A percentile compares a stretch with the other conserved stretches of the same genome.
Evolutionary conservation across 2,888 invertebrate genomes (phyloP).

Genomic region (Drosophila suboccidentalis): DNA sequence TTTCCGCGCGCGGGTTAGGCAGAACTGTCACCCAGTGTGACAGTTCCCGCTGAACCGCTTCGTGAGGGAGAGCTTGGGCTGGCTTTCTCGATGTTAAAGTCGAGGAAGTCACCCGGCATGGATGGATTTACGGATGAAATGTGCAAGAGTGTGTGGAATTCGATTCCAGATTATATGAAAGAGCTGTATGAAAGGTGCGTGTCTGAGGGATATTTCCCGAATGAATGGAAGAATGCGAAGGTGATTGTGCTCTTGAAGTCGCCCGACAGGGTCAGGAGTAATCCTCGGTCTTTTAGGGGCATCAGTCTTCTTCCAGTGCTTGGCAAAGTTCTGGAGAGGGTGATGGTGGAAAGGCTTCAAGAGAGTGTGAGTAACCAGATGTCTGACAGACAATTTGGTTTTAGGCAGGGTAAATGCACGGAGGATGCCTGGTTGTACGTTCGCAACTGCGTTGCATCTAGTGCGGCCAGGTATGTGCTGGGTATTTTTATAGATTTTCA

Average conservation of each 20-base stretch:
- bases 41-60: background rate
- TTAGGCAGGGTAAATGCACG: constrained; percentile 11
- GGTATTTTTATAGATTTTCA: constrained; percentile 26
- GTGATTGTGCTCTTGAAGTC: constrained; percentile 40
- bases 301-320: constrained; percentile 47
- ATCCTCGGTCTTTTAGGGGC: constrained; percentile 43
- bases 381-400: constrained; percentile 21
- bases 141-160: constrained; percentile 10
- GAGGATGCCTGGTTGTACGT: constrained; percentile 19
- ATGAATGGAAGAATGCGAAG: constrained; percentile 3
- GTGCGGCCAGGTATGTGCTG: constrained; percentile 25
- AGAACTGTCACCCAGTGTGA: background rate
- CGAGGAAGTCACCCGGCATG: constrained; percentile 1
- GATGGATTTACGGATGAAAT: constrained; percentile 12
- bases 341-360: constrained; percentile 19
- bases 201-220: constrained; percentile 2
- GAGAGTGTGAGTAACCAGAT: constrained; percentile 14
- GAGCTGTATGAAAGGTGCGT: constrained; percentile 6
- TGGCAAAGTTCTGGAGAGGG: constrained; percentile 38
- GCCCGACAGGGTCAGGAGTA: constrained; percentile 36
- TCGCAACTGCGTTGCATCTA: constrained; percentile 12
- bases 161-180: constrained; percentile 11
- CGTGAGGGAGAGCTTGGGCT: too few relatives aligned
- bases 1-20: constrained; percentile 1
- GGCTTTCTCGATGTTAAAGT: too few relatives aligned